Base-by-base conservation (phyloP, 2,888 invertebrate genomes). In the Falcaria lacertinaria region DNA sequence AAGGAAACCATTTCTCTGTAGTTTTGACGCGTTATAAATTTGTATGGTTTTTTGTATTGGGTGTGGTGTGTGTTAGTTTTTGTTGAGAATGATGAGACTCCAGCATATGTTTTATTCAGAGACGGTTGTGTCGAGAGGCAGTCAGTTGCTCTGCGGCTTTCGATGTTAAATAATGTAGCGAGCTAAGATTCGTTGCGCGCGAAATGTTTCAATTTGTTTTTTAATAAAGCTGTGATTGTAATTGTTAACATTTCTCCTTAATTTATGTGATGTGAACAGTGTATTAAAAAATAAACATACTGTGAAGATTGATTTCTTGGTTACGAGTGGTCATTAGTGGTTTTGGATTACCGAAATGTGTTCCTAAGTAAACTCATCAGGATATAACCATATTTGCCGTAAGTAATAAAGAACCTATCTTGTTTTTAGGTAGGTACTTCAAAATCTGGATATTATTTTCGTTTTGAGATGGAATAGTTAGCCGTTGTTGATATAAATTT, bases 1-100 rank as follows among this genome's bases (percentile, higher is more conserved):
- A 64, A 86, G 86, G 88, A 87, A 86, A 74, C 83, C 82, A 87
- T 89, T 84, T 79, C 83, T 88, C 77, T 70, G 62, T 74, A 74
- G 72, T 82, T 86, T 81, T 86, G 87, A 87, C 86, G 83, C 75
- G 83, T 82, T 86, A 86, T 87, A 86, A 80, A 87, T 86, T 86
- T 37, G 37, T 36, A 22, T 13, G 35, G 17, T 35, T 35, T 35
- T 35, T 16, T 35, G 22, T 37, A 7, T 22, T 15, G 4, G 15
- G 14, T 11, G 19, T 2, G n/a, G 13, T 19, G 35, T 77, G 76
- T 75, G 68, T 67, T 65, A 64, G 64, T 74, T 80, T 80, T 79
- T 77, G 71, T 73, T 60, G 59, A 64, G 54, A n/a, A n/a, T n/a
- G n/a, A 53, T 54, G 56, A 6, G 4, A 19, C 66, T 78, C 39